Evolutionary conservation across 1,140 invertebrate genomes (phyloP).

Genomic region (Monochamus saltuarius): DNA sequence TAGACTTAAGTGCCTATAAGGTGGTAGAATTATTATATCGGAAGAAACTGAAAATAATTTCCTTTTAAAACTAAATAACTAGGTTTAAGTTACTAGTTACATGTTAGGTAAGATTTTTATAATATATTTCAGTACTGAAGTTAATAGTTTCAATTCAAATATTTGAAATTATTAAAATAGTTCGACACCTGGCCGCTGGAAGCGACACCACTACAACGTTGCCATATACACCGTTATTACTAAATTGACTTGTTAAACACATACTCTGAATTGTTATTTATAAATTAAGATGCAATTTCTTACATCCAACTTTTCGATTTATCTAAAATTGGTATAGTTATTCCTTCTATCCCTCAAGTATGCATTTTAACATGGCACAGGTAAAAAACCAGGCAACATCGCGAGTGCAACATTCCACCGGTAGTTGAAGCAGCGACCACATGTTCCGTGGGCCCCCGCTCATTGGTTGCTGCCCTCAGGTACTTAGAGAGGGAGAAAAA

Average conservation of each 20-base stretch:
- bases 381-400: slow-evolving; percentile 5
- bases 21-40: too few species aligned
- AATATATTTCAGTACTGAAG: too few species aligned
- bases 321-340: neutral
- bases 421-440: slow-evolving; percentile 25
- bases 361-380: neutral
- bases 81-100: too few species aligned
- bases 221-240: neutral
- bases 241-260: neutral
- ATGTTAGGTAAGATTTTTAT: too few species aligned
- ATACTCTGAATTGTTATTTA: neutral
- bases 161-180: slow-evolving; percentile 13
- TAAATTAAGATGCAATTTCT: neutral
- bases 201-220: slow-evolving; percentile 5
- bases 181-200: slow-evolving; percentile 30
- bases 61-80: too few species aligned
- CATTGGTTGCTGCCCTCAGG: slow-evolving; percentile 37
- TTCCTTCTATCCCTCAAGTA: neutral
- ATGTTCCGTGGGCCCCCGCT: slow-evolving; percentile 7
- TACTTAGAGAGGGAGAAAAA: slow-evolving; percentile 40
- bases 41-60: too few species aligned
- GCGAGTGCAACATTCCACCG: slow-evolving; percentile 26
- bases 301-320: neutral
- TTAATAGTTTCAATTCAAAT: too few species aligned
- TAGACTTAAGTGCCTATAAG: too few species aligned